Base-by-base conservation (phyloP, 2,797 vertebrate genomes). In the Ptychobarbus kaznakovi region DNA sequence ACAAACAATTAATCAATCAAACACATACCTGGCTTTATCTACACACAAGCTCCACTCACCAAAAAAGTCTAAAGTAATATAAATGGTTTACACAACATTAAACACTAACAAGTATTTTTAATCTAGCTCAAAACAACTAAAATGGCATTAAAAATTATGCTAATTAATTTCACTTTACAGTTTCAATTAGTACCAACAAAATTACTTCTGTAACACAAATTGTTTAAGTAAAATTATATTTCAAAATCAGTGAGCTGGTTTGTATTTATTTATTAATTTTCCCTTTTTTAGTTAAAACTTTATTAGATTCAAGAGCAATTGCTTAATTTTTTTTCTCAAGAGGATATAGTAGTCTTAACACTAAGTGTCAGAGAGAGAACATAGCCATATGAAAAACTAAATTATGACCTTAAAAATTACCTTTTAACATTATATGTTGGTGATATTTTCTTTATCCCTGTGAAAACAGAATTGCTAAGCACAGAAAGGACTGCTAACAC, bases 401-500 rank as follows among this genome's bases (percentile, higher is more conserved):
- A 63, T 25, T 61, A 25, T 63, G 58, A 63, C n/a, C 28, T 20
- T 53, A 53, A 53, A 53, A 53, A 53, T 53, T 20, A 53, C 2
- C 20, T 53, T 53, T 53, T 53, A 85, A 81, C 73, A 87, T 88
- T 88, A 88, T 88, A 92, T 93, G 90, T 87, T 85, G 89, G 28
- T 16, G n/a, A 46, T 8, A 46, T 46, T 46, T 22, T 40, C 22
- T 88, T 86, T 86, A 81, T 75, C 70, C n/a, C n/a, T n/a, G 38
- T 91, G 91, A 91, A 93, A 90, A 81, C 7, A 40, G 15, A 0
- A 15, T 61, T 12, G 7, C 38, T 25, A 25, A 78, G 84, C 86
- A 87, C 80, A 69, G 63, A 91, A 90, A 93, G 89, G 92, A 91
- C 92, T 91, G 87, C 92, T 5, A 46, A 90, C 91, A 86, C 87